These are phyloP conservation scores for Microplitis demolitor DNA, from an alignment of 1,140 invertebrate genomes.

Conservation along the genomic window DNA sequence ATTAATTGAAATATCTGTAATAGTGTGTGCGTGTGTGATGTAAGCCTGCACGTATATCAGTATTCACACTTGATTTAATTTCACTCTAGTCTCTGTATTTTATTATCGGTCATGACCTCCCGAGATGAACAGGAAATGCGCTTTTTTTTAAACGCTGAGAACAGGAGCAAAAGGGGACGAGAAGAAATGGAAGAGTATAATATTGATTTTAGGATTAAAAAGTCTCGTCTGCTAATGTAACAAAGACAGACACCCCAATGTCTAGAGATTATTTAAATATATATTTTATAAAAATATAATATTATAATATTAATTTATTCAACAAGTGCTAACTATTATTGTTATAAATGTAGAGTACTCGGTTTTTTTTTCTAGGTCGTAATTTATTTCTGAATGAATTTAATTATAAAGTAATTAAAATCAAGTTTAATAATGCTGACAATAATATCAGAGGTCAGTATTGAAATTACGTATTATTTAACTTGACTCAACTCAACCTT, in stretches of 20 bases:
- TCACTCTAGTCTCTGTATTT: background rate
- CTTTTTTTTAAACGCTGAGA: background rate
- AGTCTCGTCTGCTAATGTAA: background rate
- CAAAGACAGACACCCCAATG: background rate
- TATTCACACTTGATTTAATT: background rate
- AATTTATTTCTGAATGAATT: too few species aligned
- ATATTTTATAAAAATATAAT: background rate
- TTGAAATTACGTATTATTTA: too few species aligned
- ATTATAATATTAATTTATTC: too few species aligned
- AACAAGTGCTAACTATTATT: too few species aligned
- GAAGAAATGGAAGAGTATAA: background rate
- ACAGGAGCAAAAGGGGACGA: background rate
- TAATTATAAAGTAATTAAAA: too few species aligned
- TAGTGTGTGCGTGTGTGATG: too few species aligned
- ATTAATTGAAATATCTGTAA: background rate
- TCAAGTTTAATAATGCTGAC: too few species aligned
- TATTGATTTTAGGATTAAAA: conserved; percentile 5
- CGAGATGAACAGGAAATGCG: background rate
- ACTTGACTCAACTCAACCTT: too few species aligned
- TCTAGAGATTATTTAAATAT: background rate
- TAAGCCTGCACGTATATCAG: background rate
- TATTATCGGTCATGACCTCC: background rate
- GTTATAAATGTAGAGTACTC: too few species aligned
- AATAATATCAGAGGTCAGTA: too few species aligned
- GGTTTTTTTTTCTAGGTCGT: too few species aligned